These are phyloP conservation scores for Apis laboriosa DNA, from an alignment of 1,140 invertebrate species.

Conservation along the genomic window DNA sequence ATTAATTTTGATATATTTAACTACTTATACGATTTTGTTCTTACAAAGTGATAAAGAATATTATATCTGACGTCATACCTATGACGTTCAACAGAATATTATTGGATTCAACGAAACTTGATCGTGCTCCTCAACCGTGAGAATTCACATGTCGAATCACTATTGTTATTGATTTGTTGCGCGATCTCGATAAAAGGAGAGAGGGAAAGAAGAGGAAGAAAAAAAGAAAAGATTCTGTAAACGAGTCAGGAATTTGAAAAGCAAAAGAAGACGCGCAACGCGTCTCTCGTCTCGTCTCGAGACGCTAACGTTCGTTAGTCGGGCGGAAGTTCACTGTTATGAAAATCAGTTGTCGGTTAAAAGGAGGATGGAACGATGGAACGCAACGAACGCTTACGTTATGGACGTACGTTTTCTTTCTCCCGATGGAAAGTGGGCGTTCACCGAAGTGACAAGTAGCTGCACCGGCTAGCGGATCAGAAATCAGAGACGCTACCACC, in stretches of 20 bases:
- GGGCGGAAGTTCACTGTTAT: conserved; percentile 77
- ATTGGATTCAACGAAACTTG: neutral
- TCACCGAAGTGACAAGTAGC: conserved; percentile 75
- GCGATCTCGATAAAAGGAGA: neutral
- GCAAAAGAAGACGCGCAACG: neutral
- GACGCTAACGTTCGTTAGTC: conserved; percentile 75
- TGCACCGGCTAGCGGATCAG: conserved; percentile 77
- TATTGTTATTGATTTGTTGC: neutral
- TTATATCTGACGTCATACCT: too few species aligned
- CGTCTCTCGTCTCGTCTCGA: neutral
- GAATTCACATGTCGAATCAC: neutral
- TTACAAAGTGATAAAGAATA: too few species aligned
- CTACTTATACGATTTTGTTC: too few species aligned
- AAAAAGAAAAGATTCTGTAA: neutral
- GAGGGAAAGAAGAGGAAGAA: neutral
- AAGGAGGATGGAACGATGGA: neutral
- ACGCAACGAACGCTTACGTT: conserved; percentile 73
- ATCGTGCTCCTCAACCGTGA: neutral
- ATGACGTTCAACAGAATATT: too few species aligned
- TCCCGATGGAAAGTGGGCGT: conserved; percentile 56
- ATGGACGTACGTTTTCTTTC: conserved; percentile 32
- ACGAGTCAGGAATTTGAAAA: conserved; percentile 28
- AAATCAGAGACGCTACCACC: conserved; percentile 77
- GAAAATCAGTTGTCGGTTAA: conserved; percentile 73
- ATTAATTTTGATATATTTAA: too few species aligned